Conservation (phyloP, 2,113 vertebrate species). For the Amblyornis subalaris region DNA sequence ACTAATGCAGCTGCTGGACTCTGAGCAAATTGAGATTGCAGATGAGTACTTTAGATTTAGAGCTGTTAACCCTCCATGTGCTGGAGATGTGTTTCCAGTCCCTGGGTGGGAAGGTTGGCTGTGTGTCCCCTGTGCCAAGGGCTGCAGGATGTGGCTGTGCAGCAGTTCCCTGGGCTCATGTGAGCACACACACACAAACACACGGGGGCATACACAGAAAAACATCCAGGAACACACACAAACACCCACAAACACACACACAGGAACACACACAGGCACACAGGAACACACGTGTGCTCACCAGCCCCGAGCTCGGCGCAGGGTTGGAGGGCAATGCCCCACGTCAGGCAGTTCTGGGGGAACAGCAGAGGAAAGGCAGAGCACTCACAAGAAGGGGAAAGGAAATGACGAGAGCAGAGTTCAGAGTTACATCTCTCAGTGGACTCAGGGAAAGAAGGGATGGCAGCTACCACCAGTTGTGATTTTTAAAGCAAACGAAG, state of each 20-base stretch:
- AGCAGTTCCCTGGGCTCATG: not conserved
- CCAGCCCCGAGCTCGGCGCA: not conserved
- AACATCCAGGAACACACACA: not conserved
- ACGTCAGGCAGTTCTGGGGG: rapidly evolving
- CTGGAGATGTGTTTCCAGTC: not conserved
- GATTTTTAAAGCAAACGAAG: not conserved
- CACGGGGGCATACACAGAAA: not conserved
- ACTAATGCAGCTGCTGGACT: constrained; percentile 88
- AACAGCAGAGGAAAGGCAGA: not conserved
- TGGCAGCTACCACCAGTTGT: rapidly evolving
- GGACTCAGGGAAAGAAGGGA: not conserved
- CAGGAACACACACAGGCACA: not conserved
- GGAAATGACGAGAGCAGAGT: not conserved
- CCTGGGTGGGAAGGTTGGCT: not conserved
- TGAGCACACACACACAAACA: not conserved
- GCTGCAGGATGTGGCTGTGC: rapidly evolving
- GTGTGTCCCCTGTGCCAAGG: not conserved
- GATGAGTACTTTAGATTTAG: constrained; percentile 60
- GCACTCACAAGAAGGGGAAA: not conserved
- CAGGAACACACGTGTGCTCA: rapidly evolving
- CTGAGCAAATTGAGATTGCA: constrained; percentile 72
- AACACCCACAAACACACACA: not conserved
- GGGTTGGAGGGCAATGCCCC: rapidly evolving
- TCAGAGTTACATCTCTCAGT: not conserved
- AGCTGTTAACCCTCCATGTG: constrained; percentile 48